Evolutionary conservation across 2,888 invertebrate genomes (phyloP), one percentile per base, ranked within the genome.

Genomic region (Tipula unca): DNA sequence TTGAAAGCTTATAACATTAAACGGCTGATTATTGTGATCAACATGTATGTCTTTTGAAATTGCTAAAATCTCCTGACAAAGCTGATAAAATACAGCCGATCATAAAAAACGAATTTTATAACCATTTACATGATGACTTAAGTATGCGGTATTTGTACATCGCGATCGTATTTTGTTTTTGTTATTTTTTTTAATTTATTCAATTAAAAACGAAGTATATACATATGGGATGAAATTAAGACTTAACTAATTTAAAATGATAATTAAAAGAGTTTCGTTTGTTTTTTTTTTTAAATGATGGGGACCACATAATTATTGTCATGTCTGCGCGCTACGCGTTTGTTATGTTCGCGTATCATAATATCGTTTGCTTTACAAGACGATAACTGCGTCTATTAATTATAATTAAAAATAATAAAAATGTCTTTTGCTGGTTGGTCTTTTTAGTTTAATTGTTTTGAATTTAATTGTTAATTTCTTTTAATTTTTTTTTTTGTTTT

Each of bases 361-460:
- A 69, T 10, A 10, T 69, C 69, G 69, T 69, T 69, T 69, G 25
- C 13, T 25, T 69, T 69, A 10, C 69, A 25, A 69, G 69, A 69
- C 69, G 69, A 69, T 69, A n/a, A 69, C n/a, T 69, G 69, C 69
- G 69, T 69, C 69, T 69, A 69, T 69, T 69, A 69, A 25, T 69
- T 69, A 69, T 69, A 69, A 69, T 69, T 69, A 69, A 69, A 25
- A 69, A 25, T 69, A 54, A 54, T 54, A 54, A 54, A 54, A 54
- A 13, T 69, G 25, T 25, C 69, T 25, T 69, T 48, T 48, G 17
- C 17, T 48, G 17, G n/a, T 48, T n/a, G n/a, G n/a, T 48, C 17
- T 6, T 13, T 25, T 25, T 10, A 25, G 8, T 69, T 20, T 54
- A 54, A 54, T 69, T 69, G 3, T 69, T 69, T 54, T 2, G 25